These are phyloP conservation scores for Mus spretus DNA, from an alignment of 2,797 vertebrate species.

Conservation along the genomic window DNA sequence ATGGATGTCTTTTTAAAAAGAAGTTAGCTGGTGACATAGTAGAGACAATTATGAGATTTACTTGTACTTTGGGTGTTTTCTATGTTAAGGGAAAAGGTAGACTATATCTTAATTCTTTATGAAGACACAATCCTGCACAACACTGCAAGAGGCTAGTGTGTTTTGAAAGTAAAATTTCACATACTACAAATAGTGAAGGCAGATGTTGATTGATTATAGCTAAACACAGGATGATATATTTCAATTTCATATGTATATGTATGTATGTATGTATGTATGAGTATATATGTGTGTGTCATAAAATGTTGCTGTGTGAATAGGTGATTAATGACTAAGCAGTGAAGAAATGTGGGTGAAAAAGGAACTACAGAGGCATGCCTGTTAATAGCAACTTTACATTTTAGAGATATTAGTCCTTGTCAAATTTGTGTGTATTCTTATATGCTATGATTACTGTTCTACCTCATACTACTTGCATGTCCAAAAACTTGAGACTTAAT, in stretches of 20 bases:
- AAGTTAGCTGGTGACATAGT: background rate
- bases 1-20: background rate
- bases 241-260: background rate
- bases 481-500: background rate
- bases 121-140: background rate
- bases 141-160: background rate
- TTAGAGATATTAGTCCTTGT: background rate
- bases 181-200: constrained; percentile 12
- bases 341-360: background rate
- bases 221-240: background rate
- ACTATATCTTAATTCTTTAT: constrained; percentile 19
- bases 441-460: background rate
- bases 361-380: background rate
- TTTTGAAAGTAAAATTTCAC: background rate
- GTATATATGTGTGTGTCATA: background rate
- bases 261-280: background rate
- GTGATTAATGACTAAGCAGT: background rate
- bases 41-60: background rate
- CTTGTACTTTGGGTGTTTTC: background rate
- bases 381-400: background rate
- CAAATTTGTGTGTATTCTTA: background rate
- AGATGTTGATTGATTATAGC: background rate
- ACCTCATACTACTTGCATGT: background rate
- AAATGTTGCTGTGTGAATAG: background rate
- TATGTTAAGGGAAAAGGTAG: background rate